A percentile compares a stretch with the other conserved stretches of the same genome.
These are phyloP conservation scores for Polyommatus icarus DNA, from an alignment of 2,888 invertebrate species.

Conservation along the genomic window DNA sequence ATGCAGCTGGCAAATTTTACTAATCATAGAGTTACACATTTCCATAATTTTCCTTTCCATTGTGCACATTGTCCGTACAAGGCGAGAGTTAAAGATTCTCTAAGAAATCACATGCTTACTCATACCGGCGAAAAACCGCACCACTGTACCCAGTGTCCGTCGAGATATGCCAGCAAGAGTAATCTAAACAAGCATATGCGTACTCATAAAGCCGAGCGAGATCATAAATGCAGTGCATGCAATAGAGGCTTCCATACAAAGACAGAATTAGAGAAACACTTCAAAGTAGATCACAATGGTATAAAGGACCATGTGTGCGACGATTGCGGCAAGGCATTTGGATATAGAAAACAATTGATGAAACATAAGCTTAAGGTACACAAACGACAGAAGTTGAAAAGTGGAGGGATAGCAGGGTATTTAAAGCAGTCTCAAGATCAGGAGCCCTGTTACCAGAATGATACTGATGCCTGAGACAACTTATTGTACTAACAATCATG, in stretches of 20 bases:
- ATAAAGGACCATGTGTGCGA: constrained; percentile 67
- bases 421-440: constrained; percentile 53
- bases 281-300: constrained; percentile 68
- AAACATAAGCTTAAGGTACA: constrained; percentile 70
- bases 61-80: constrained; percentile 67
- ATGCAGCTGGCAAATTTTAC: constrained; percentile 55
- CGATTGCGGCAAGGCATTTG: constrained; percentile 68
- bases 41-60: constrained; percentile 61
- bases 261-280: constrained; percentile 59
- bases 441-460: neutral
- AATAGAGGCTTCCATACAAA: constrained; percentile 63
- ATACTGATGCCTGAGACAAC: neutral
- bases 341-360: constrained; percentile 71
- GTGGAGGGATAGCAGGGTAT: constrained; percentile 66
- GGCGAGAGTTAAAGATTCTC: constrained; percentile 62
- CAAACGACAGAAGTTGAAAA: constrained; percentile 62
- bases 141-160: constrained; percentile 63
- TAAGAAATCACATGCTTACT: constrained; percentile 70
- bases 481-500: neutral
- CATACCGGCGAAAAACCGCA: constrained; percentile 73
- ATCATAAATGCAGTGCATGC: constrained; percentile 65
- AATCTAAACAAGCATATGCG: constrained; percentile 66
- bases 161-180: constrained; percentile 62
- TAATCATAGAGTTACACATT: constrained; percentile 65
- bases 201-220: constrained; percentile 58